Evolutionary conservation across 2,888 invertebrate species (phyloP).

Genomic region (Furcula furcula): DNA sequence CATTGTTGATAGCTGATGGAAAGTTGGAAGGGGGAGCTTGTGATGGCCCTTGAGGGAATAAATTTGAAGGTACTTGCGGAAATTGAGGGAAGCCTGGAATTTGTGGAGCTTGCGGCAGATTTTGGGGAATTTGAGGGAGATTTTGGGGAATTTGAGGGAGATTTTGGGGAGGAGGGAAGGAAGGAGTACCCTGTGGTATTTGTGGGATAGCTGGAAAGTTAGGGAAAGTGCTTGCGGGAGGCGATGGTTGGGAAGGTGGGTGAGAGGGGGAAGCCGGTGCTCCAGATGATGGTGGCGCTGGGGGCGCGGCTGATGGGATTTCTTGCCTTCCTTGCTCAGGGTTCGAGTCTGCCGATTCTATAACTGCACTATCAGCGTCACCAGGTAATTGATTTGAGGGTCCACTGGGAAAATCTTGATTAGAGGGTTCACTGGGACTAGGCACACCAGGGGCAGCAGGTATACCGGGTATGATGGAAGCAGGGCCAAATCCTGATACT

Average conservation of each 20-base stretch:
- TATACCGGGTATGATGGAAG: constrained; percentile 26
- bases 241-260: constrained; percentile 2
- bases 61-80: constrained; percentile 30
- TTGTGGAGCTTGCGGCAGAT: constrained; percentile 21
- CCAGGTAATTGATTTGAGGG: constrained; percentile 40
- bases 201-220: constrained; percentile 5
- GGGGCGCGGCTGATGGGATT: constrained; percentile 20
- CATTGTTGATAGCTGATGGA: constrained; percentile 43
- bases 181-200: constrained; percentile 16
- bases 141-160: constrained; percentile 37
- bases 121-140: constrained; percentile 36
- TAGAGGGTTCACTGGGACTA: constrained; percentile 13
- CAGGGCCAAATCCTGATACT: constrained; percentile 12
- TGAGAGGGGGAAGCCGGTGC: constrained; percentile 21
- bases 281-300: constrained; percentile 26
- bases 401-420: constrained; percentile 18
- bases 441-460: constrained; percentile 28
- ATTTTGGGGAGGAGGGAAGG: constrained; percentile 36
- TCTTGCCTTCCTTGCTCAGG: constrained; percentile 34
- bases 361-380: constrained; percentile 61
- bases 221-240: constrained; percentile 1
- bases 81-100: constrained; percentile 27
- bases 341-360: constrained; percentile 63
- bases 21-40: constrained; percentile 47
- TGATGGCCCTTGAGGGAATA: constrained; percentile 35